Base-by-base conservation (phyloP, 2,888 invertebrate species). In the Philonicus albiceps region DNA sequence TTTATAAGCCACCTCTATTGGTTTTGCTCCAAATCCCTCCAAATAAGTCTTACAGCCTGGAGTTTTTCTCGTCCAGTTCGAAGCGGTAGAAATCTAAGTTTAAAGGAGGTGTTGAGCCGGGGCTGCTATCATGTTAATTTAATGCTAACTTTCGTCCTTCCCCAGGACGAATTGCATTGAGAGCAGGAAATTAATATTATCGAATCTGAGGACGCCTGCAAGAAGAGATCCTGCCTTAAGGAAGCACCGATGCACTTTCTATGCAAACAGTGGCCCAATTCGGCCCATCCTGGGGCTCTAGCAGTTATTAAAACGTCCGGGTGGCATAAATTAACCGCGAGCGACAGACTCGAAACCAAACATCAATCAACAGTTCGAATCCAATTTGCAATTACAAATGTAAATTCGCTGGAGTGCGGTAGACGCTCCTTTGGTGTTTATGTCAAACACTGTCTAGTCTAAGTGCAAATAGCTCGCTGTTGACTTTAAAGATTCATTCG, bases 291-390 rank as follows among this genome's bases (percentile, higher is more conserved):
- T 11, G 64, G 3, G 11, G 27, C 22, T 22, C 64, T 64, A 11
- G 64, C 19, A 81, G 34, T 81, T 55, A 55, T 81, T 31, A 81
- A 55, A 81, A 31, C 16, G 55, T 34, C 55, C 53, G 27, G 55
- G 55, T 81, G 31, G 81, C 64, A 81, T 81, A 81, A 81, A 81
- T 53, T 81, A 34, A 34, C 64, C 81, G 55, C 64, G 34, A 81
- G 30, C 64, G 27, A 19, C 55, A 81, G 81, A 81, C 55, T 55
- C 31, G 16, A 64, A 81, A 81, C 55, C 81, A 81, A 81, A 81
- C 55, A 81, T 55, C 81, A 55, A 81, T 81, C 81, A 81, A 81
- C 81, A 81, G 81, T 81, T 81, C 81, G 49, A 81, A 81, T 81
- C 34, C 81, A 81, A 81, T 81, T 81, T 81, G 81, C 81, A 81